These are phyloP conservation scores for Megalurothrips usitatus DNA, from an alignment of 2,888 invertebrate species.

Conservation along the genomic window DNA sequence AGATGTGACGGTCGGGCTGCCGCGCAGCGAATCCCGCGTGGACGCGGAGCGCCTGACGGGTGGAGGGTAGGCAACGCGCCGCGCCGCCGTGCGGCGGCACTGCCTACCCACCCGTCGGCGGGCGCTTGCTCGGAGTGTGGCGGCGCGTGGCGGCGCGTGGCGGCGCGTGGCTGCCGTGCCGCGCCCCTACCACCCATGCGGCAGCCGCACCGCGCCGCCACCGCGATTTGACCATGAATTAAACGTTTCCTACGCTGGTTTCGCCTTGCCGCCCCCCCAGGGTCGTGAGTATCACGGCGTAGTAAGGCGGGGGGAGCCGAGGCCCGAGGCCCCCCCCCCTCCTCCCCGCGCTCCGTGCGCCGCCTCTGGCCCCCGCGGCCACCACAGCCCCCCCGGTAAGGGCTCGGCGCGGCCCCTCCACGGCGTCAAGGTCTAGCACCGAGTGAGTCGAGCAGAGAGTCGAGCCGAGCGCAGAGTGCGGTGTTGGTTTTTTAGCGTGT, in stretches of 20 bases:
- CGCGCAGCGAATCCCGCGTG: too few species aligned
- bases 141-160: too few species aligned
- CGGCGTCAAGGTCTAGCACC: not conserved
- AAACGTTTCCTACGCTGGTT: slow-evolving; percentile 5
- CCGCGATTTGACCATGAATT: not conserved
- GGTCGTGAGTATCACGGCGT: not conserved
- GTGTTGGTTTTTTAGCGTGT: not conserved
- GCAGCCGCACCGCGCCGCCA: not conserved
- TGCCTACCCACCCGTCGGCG: not conserved
- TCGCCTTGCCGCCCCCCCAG: not conserved
- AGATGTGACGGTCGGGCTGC: too few species aligned
- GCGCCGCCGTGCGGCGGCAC: not conserved
- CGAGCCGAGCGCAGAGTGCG: not conserved
- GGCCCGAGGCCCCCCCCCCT: too few species aligned
- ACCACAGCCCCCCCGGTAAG: not conserved
- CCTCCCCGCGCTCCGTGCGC: not conserved
- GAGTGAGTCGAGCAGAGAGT: not conserved
- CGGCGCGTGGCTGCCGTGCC: not conserved
- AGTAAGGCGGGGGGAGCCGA: too few species aligned
- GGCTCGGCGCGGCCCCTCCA: not conserved
- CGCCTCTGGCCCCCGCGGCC: not conserved
- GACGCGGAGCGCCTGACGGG: not conserved
- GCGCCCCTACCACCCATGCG: not conserved
- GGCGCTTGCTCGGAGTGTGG: too few species aligned
- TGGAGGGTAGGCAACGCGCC: not conserved